These are phyloP conservation scores for Stomatorhinus walkeri DNA, from an alignment of 2,797 vertebrate genomes.

Conservation along the genomic window DNA sequence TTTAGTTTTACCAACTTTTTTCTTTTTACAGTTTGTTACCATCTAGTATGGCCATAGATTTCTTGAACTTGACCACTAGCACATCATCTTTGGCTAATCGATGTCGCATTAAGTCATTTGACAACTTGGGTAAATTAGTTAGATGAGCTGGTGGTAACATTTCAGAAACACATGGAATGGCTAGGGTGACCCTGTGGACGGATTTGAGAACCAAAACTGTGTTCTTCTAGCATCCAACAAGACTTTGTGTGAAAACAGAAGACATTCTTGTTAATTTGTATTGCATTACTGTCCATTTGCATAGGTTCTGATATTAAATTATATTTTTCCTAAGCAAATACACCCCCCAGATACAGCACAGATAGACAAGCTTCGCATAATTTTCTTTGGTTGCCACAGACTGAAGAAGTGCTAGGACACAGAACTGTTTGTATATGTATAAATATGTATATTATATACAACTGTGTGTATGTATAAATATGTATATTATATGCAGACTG, in stretches of 20 bases:
- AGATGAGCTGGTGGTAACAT: not conserved
- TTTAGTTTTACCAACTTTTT: no score
- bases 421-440: not conserved
- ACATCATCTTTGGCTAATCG: not conserved
- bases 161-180: not conserved
- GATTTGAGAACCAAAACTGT: not conserved
- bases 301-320: not conserved
- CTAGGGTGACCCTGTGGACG: not conserved
- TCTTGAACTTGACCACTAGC: not conserved
- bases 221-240: not conserved
- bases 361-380: not conserved
- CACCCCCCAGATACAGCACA: not conserved
- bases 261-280: not conserved
- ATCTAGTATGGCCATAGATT: not conserved
- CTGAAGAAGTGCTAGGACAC: not conserved
- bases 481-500: not conserved
- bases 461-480: no score
- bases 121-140: not conserved
- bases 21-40: not conserved
- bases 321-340: not conserved
- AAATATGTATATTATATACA: not conserved
- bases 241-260: not conserved
- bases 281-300: not conserved
- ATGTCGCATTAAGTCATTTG: not conserved
- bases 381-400: not conserved